Base-by-base conservation (phyloP, 1,140 invertebrate species). In the Sitophilus oryzae region DNA sequence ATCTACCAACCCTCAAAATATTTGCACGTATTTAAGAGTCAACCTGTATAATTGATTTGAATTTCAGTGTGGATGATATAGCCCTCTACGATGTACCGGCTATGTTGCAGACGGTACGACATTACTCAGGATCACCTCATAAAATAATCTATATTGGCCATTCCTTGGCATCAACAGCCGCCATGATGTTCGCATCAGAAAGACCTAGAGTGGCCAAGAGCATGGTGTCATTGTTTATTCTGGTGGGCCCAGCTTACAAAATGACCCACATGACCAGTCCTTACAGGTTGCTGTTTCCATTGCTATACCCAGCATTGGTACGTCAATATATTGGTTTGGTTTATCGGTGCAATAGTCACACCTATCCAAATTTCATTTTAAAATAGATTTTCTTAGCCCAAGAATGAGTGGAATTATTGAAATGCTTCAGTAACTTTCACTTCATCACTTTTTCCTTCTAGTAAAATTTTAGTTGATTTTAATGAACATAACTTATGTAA, bases 41-140 rank as follows among this genome's bases (percentile, higher is more conserved):
- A n/a, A n/a, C n/a, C n/a, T n/a, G n/a, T n/a, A n/a, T n/a, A n/a
- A n/a, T n/a, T n/a, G 25, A 30, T 30, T 30, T 30, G 36, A 46
- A 48, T 58, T 66, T 40, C 44, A 69, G 72, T 37, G 66, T 67
- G 20, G 79, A 84, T 61, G 79, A 85, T 66, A 79, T 83, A 68
- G 79, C 78, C 2, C 58, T 70, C 6, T 76, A 76, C 56, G 82
- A 84, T 62, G 56, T 84, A 18, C 79, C 81, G 15, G 73, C 79
- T 0, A 75, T 79, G 65, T 64, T 85, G 9, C 66, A 80, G 41
- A 74, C 75, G 50, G 71, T 81, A 3, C 55, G 76, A 6, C 66
- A 73, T 3, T 52, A 61, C 18, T 79, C 79, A 1, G 67, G 69
- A 3, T 63, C 65, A 5, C 63, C 66, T 38, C 61, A 59, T 22